Evolutionary conservation across 1,140 invertebrate genomes (phyloP).

Genomic region (Lepidurus arcticus): DNA sequence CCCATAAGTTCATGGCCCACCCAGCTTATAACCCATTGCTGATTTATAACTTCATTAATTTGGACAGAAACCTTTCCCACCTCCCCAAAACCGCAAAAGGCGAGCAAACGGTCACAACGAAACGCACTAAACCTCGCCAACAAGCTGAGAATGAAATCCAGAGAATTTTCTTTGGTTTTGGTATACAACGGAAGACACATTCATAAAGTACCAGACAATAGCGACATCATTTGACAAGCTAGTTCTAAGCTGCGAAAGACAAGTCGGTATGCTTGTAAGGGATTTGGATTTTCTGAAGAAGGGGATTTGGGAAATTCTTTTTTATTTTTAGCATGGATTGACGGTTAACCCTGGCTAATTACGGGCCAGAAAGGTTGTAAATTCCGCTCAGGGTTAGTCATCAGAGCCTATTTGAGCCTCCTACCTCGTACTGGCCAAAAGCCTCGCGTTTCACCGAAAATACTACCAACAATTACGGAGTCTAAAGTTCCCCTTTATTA

Average conservation of each 20-base stretch:
- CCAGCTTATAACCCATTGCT: background rate
- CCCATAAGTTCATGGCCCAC: background rate
- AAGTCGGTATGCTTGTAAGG: background rate
- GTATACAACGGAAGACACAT: background rate
- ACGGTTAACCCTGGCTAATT: slow-evolving; percentile 4
- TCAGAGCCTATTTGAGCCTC: background rate
- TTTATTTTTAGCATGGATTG: background rate
- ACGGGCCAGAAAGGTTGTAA: background rate
- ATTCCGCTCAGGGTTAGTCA: background rate
- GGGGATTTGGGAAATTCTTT: background rate
- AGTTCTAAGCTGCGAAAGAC: background rate
- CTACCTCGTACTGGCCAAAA: background rate
- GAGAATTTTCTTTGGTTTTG: no score
- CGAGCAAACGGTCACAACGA: background rate
- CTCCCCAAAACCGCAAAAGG: background rate
- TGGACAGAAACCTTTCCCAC: slow-evolving; percentile 3
- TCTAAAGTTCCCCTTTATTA: background rate
- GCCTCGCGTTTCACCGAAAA: background rate
- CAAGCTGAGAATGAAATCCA: no score
- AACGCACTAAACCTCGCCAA: background rate
- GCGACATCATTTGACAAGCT: background rate
- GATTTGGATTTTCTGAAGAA: background rate
- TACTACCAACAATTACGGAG: background rate
- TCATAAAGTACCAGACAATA: background rate
- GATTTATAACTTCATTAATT: slow-evolving; percentile 20